Base-by-base conservation (phyloP, 1,140 invertebrate species). In the Heterodera carotae region DNA sequence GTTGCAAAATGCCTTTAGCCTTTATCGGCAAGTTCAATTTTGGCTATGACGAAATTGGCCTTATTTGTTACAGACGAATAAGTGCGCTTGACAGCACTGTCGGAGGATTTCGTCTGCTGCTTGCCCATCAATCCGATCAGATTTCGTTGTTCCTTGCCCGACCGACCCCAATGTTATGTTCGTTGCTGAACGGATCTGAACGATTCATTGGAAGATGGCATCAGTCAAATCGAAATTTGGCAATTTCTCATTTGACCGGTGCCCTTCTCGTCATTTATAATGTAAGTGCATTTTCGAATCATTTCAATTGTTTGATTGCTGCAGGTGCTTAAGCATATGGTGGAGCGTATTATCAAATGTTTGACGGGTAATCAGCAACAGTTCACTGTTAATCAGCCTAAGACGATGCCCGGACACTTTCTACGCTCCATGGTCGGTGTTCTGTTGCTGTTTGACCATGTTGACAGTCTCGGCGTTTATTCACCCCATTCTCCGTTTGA, bases 221-320 rank as follows among this genome's bases (percentile, higher is more conserved):
- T 12, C 56, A 74, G 25, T 39, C 33, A 12, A 59, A 64, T 15
- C 43, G 56, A 10, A 56, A 64, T 25, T 34, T 74, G 48, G 71
- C 71, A 25, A 74, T 25, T 56, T 74, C 71, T 33, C 71, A 74
- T 60, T n/a, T 74, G 36, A 34, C 53, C 10, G 56, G 36, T 29
- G 43, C 71, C 31, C 53, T 74, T 56, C 59, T 74, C 64, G 48
- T 74, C 64, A 74, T 74, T 60, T 74, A 59, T 36, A 74, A 74
- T 27, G 69, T 71, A 48, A 71, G 48, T n/a, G 39, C 31, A 25
- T 69, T 69, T 22, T 18, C 12, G 53, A 12, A 6, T 22, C 48
- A 18, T 53, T 53, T 22, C 0, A 56, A 56, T 5, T 15, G 48
- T 22, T 56, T 56, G 18, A 10, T 22, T 56, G 12, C 22, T 39